Percentiles rank a stretch among this genome's conserved stretches.
These are phyloP conservation scores for Tetranychus truncatus DNA, from an alignment of 2,888 invertebrate species.

Conservation along the genomic window DNA sequence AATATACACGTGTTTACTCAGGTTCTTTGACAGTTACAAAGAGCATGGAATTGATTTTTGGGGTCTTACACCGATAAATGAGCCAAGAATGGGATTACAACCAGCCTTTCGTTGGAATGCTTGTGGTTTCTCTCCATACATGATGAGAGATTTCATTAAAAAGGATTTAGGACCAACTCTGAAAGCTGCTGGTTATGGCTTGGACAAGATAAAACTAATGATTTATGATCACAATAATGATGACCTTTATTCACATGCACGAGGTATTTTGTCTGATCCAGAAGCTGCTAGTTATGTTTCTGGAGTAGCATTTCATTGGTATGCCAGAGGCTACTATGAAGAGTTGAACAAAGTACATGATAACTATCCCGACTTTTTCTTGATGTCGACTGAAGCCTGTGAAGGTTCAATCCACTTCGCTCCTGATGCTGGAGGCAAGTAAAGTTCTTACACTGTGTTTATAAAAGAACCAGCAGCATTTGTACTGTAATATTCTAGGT, in stretches of 20 bases:
- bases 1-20: no score
- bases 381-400: slow-evolving; percentile 64
- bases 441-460: not conserved
- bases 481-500: not conserved
- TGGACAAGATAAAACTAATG: slow-evolving; percentile 44
- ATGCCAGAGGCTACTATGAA: slow-evolving; percentile 34
- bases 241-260: not conserved
- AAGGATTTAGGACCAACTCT: slow-evolving; percentile 56
- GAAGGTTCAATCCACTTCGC: slow-evolving; percentile 35
- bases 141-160: slow-evolving; percentile 48
- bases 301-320: slow-evolving; percentile 69
- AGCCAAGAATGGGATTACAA: slow-evolving; percentile 43
- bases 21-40: slow-evolving; percentile 54
- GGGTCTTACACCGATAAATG: slow-evolving; percentile 72
- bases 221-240: slow-evolving; percentile 46
- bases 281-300: slow-evolving; percentile 37
- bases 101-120: slow-evolving; percentile 36
- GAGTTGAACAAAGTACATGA: not conserved
- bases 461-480: not conserved
- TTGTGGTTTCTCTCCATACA: slow-evolving; percentile 18
- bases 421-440: not conserved
- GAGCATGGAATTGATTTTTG: slow-evolving; percentile 46
- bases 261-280: slow-evolving; percentile 25
- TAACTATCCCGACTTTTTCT: slow-evolving; percentile 45
- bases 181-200: slow-evolving; percentile 39